Conservation (phyloP, 2,113 vertebrate species). For the Nycticorax nycticorax region DNA sequence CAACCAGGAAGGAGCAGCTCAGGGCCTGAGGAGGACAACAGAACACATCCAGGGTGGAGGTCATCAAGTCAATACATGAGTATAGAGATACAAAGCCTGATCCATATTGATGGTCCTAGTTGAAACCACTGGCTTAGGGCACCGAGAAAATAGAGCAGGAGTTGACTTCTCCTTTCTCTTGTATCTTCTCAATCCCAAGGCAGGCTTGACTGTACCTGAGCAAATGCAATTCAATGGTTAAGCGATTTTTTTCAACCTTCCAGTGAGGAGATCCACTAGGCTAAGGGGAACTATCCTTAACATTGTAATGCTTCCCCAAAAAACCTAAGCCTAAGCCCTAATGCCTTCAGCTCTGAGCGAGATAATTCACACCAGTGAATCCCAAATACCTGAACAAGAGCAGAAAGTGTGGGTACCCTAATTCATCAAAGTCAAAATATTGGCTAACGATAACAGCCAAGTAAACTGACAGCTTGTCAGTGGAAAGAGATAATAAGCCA, state of each 20-base stretch:
- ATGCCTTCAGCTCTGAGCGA: not conserved
- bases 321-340: not conserved
- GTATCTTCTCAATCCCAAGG: not conserved
- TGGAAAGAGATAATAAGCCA: not conserved
- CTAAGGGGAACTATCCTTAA: not conserved
- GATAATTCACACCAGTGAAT: not conserved
- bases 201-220: not conserved
- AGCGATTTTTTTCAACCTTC: not conserved
- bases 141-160: not conserved
- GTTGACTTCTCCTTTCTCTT: not conserved
- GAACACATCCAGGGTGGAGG: not conserved
- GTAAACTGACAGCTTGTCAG: not conserved
- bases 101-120: not conserved
- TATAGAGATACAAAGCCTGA: not conserved
- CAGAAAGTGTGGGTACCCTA: not conserved
- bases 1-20: not conserved
- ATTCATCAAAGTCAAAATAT: not conserved
- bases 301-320: not conserved
- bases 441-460: not conserved
- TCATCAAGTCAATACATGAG: not conserved
- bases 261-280: not conserved
- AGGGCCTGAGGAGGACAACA: not conserved
- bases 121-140: not conserved
- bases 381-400: not conserved
- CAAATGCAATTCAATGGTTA: not conserved